A percentile compares a stretch with the other conserved stretches of the same genome.
These are phyloP conservation scores for Nomada goodeniana DNA, from an alignment of 2,888 invertebrate species.

Conservation along the genomic window DNA sequence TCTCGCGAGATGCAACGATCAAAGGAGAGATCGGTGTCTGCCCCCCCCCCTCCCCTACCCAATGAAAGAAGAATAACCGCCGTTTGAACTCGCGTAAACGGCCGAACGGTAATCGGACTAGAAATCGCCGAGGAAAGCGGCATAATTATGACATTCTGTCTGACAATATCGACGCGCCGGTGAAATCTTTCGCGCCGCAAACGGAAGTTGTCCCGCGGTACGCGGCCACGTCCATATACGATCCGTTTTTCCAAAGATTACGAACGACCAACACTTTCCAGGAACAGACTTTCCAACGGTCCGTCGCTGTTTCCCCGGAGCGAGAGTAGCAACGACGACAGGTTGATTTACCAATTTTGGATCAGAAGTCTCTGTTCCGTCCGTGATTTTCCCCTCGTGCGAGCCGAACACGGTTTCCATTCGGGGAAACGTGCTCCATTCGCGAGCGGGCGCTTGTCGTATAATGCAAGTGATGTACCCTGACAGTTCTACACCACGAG, in stretches of 20 bases:
- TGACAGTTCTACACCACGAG: background rate
- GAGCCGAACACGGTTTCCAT: background rate
- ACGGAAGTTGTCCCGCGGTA: conserved; percentile 50
- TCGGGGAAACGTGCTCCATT: background rate
- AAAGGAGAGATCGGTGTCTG: conserved; percentile 39
- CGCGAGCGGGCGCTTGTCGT: background rate
- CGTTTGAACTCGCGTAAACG: conserved; percentile 5
- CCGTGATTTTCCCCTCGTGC: conserved; percentile 24
- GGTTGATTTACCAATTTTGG: conserved; percentile 72
- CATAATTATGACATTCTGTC: conserved; percentile 58
- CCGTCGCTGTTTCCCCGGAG: conserved; percentile 60
- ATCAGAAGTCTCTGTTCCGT: conserved; percentile 62
- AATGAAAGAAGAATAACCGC: conserved; percentile 20
- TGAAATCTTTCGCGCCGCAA: conserved; percentile 47
- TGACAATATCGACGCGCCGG: conserved; percentile 38
- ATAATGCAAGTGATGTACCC: background rate
- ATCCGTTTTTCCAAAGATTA: conserved; percentile 62
- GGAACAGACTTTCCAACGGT: conserved; percentile 70
- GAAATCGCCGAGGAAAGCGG: conserved; percentile 47
- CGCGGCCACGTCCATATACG: conserved; percentile 46
- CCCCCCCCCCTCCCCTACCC: background rate
- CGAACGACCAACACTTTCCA: conserved; percentile 66
- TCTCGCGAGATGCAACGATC: conserved; percentile 14
- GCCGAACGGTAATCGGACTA: conserved; percentile 15
- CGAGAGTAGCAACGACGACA: conserved; percentile 59